Conservation (phyloP, 1,140 invertebrate species). For the Hyles vespertilio region DNA sequence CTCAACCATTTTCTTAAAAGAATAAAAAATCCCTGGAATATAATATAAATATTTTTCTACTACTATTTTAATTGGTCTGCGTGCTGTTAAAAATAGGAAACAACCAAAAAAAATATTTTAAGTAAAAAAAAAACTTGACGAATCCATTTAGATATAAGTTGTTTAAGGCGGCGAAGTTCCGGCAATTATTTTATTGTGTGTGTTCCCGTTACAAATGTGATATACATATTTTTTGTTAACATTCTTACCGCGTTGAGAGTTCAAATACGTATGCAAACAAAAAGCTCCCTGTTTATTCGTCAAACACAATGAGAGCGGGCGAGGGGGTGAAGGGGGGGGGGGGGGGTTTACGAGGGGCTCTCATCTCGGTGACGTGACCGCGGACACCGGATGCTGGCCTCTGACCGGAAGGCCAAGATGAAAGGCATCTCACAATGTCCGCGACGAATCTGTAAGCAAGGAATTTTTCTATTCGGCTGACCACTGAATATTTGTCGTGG, state of each 20-base stretch:
- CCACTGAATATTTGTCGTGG: slow-evolving; percentile 61
- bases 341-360: slow-evolving; percentile 1
- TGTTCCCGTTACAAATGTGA: slow-evolving; percentile 32
- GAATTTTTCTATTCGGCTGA: slow-evolving; percentile 67
- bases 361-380: slow-evolving; percentile 37
- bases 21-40: too few species aligned
- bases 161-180: slow-evolving; percentile 6
- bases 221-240: slow-evolving; percentile 33
- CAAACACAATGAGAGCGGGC: slow-evolving; percentile 26
- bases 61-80: too few species aligned
- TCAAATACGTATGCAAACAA: slow-evolving; percentile 27
- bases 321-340: neutral
- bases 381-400: slow-evolving; percentile 55
- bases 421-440: slow-evolving; percentile 46
- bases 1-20: too few species aligned
- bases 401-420: slow-evolving; percentile 52
- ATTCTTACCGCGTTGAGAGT: slow-evolving; percentile 29
- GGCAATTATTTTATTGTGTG: slow-evolving; percentile 26
- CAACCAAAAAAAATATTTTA: too few species aligned
- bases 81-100: too few species aligned
- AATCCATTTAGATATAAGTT: too few species aligned
- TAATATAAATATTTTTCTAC: too few species aligned
- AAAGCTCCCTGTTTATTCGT: slow-evolving; percentile 36
- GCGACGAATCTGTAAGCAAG: slow-evolving; percentile 58
- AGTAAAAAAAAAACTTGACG: too few species aligned